A percentile compares a stretch with the other conserved stretches of the same genome.
Conservation (phyloP, 2,888 invertebrate species). For the Bellardia bayeri region DNA sequence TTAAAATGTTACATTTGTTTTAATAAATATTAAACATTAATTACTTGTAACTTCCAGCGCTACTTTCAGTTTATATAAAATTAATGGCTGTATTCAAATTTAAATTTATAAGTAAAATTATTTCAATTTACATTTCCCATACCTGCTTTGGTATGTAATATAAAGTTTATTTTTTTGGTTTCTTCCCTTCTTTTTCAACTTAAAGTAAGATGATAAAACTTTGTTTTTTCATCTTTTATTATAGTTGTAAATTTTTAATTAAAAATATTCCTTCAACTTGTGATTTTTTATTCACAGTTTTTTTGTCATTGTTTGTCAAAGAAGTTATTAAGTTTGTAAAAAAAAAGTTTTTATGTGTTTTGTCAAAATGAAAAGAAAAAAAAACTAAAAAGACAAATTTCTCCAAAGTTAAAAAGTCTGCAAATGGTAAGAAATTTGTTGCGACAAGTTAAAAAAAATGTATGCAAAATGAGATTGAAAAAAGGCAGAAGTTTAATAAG, state of each 20-base stretch:
- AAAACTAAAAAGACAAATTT: neutral
- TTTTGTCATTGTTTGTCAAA: conserved; percentile 42
- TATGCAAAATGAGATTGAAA: neutral
- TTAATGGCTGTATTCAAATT: no score
- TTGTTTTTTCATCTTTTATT: neutral
- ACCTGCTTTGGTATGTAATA: neutral
- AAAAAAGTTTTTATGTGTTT: conserved; percentile 36
- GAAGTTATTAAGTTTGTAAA: conserved; percentile 56
- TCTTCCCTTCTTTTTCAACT: neutral
- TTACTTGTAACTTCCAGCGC: no score
- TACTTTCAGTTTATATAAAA: no score
- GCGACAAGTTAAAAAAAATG: neutral
- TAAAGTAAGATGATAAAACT: neutral
- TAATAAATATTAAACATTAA: no score
- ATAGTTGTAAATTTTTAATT: conserved; percentile 57
- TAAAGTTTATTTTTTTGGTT: neutral
- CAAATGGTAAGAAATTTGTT: neutral
- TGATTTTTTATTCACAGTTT: neutral
- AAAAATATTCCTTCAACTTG: conserved; percentile 51
- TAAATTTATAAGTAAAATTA: neutral
- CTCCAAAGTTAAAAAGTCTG: conserved; percentile 24
- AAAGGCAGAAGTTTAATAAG: neutral
- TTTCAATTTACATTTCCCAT: neutral
- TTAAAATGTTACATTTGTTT: no score
- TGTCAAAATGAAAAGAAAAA: neutral